These are phyloP conservation scores for Mesoclemmys tuberculata DNA, from an alignment of 2,113 vertebrate genomes.

Conservation along the genomic window DNA sequence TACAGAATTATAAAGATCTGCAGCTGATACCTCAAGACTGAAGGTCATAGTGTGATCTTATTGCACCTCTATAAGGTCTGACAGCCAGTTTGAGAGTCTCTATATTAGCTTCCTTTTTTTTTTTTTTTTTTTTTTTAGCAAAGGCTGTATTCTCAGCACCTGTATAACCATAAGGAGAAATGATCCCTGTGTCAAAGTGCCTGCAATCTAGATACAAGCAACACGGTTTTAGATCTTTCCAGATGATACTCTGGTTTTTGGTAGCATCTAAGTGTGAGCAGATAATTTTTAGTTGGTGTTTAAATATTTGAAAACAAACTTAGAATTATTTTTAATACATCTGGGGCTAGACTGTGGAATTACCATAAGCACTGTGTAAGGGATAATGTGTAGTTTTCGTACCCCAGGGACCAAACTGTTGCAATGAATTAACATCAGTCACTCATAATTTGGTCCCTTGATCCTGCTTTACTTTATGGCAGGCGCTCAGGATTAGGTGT, in stretches of 20 bases:
- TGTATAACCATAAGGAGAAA: conserved; percentile 8
- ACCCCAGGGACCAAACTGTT: not conserved
- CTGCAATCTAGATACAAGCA: not conserved
- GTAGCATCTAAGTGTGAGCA: not conserved
- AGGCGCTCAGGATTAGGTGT: not conserved
- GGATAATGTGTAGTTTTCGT: not conserved
- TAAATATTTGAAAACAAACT: not conserved
- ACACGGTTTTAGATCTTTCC: no score
- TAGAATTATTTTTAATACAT: not conserved
- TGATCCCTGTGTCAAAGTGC: not conserved
- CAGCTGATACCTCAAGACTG: not conserved
- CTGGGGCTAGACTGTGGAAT: no score
- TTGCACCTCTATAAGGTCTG: not conserved
- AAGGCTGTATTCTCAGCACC: not conserved
- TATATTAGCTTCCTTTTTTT: not conserved
- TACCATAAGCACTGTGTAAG: no score
- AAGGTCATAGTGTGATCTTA: not conserved
- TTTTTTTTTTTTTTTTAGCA: not conserved
- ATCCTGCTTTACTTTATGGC: not conserved
- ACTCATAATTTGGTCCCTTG: not conserved
- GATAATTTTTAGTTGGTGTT: not conserved
- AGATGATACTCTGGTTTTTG: not conserved
- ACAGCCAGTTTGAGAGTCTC: not conserved
- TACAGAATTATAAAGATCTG: not conserved
- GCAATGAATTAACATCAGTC: not conserved